These are phyloP conservation scores for Zapus hudsonius DNA, from an alignment of 2,113 vertebrate species.

Conservation along the genomic window DNA sequence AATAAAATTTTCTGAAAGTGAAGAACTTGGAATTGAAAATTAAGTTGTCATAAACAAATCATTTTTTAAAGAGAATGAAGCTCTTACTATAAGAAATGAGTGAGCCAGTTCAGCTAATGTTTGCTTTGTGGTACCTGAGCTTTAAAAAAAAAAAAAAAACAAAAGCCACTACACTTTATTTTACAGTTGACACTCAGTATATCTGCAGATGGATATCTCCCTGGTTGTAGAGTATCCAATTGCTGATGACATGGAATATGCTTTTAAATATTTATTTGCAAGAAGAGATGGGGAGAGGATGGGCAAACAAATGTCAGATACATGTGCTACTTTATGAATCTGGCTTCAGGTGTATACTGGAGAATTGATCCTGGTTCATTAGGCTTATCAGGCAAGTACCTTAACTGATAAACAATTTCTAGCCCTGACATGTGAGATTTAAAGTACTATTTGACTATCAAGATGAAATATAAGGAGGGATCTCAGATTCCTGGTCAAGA, in stretches of 20 bases:
- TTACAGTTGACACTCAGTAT: conserved; percentile 98
- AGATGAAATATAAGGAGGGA: conserved; percentile 97
- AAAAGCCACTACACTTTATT: conserved; percentile 96
- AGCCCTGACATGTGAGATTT: too few species aligned
- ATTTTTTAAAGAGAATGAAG: conserved; percentile 96
- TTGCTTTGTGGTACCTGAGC: conserved; percentile 97
- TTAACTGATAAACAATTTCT: too few species aligned
- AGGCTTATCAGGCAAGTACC: too few species aligned
- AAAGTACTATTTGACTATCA: conserved; percentile 98
- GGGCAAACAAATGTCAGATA: too few species aligned
- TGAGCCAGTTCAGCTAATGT: conserved; percentile 96
- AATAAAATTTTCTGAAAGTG: too few species aligned
- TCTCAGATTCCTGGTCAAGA: too few species aligned
- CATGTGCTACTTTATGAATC: too few species aligned
- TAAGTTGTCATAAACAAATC: conserved; percentile 97
- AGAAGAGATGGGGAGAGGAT: too few species aligned
- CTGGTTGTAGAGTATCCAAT: conserved; percentile 99
- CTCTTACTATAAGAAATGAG: conserved; percentile 98
- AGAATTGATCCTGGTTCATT: too few species aligned
- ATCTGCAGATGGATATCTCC: conserved; percentile 98
- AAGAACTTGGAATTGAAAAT: conserved; percentile 97
- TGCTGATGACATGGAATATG: conserved; percentile 98
- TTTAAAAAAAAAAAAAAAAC: too few species aligned
- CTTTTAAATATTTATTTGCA: too few species aligned
- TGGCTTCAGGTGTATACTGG: too few species aligned